These are phyloP conservation scores for Pherbina coryleti DNA, from an alignment of 2,888 invertebrate species.

Conservation along the genomic window DNA sequence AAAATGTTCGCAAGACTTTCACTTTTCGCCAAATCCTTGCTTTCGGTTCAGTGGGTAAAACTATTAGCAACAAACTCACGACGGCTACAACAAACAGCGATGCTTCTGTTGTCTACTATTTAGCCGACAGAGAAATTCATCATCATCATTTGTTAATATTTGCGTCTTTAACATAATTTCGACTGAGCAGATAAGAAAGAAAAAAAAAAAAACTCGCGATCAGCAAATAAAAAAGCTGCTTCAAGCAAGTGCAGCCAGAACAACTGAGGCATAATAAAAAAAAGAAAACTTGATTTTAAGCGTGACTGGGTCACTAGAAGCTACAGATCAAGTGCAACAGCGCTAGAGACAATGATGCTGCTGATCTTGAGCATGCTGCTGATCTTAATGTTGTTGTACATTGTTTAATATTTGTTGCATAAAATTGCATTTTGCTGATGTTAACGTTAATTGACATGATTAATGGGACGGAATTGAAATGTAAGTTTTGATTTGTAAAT, in stretches of 20 bases:
- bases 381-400: not conserved
- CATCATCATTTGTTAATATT: not conserved
- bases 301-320: constrained; percentile 31
- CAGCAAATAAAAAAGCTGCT: not conserved
- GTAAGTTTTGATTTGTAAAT: too few relatives aligned
- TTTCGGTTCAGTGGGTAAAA: too few relatives aligned
- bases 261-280: not conserved
- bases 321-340: constrained; percentile 21
- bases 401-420: not conserved
- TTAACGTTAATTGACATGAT: not conserved
- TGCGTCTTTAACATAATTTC: not conserved
- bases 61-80: too few relatives aligned
- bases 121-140: not conserved
- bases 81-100: too few relatives aligned
- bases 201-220: not conserved
- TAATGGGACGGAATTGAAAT: not conserved
- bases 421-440: not conserved
- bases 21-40: too few relatives aligned
- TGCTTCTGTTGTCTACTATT: not conserved
- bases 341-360: not conserved
- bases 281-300: not conserved
- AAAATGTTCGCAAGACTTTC: too few relatives aligned
- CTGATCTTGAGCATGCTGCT: not conserved
- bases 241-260: not conserved
- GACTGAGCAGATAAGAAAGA: not conserved